Evolutionary conservation across 2,113 vertebrate species (phyloP).

Genomic region (Gymnobelideus leadbeateri): DNA sequence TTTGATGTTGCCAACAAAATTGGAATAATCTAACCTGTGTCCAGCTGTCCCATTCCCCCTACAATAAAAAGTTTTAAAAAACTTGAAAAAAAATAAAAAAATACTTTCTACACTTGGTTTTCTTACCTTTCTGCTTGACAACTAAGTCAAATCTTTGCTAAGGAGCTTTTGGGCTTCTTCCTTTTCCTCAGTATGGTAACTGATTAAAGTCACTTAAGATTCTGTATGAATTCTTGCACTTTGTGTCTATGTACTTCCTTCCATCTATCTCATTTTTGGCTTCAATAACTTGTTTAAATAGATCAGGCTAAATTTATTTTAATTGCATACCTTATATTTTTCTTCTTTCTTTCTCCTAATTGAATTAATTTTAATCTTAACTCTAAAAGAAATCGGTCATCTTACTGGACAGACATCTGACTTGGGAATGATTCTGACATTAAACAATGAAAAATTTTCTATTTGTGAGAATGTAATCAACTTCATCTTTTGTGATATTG

Average conservation of each 20-base stretch:
- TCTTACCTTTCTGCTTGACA: background rate
- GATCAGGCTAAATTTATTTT: background rate
- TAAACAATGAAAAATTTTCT: background rate
- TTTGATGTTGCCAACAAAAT: too few relatives aligned
- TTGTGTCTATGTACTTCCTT: background rate
- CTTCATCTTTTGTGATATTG: background rate
- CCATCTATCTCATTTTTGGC: background rate
- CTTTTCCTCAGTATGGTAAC: background rate
- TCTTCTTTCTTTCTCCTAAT: background rate
- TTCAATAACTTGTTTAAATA: background rate
- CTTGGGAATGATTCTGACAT: background rate
- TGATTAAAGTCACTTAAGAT: background rate
- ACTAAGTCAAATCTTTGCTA: background rate
- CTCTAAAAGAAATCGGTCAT: background rate
- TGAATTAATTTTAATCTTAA: background rate
- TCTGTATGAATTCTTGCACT: background rate
- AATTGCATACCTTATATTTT: background rate
- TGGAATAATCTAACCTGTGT: too few relatives aligned
- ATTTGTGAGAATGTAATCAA: background rate
- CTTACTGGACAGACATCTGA: background rate
- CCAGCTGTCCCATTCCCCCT: too few relatives aligned
- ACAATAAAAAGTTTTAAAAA: too few relatives aligned
- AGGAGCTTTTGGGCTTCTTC: background rate
- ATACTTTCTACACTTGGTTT: too few relatives aligned
- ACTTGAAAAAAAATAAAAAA: too few relatives aligned